Evolutionary conservation across 2,888 invertebrate species (phyloP), one percentile per base, ranked within the genome.

Genomic region (Apamea epomidion): DNA sequence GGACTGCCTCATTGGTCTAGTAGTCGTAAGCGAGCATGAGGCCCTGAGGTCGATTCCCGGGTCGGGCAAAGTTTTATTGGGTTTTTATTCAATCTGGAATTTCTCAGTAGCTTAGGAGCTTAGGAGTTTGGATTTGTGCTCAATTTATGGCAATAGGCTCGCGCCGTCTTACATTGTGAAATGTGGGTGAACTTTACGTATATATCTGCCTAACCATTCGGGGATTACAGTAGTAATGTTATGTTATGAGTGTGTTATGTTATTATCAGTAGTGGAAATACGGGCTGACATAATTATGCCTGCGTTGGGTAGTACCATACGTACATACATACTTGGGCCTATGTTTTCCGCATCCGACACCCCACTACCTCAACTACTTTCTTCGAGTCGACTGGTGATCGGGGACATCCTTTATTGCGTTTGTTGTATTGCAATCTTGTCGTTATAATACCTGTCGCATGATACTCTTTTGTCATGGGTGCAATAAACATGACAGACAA

Each of bases 371-470:
- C 16, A 29, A 45, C 16, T 42, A n/a, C 58, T 81, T 84, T 78
- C 54, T 62, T 42, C 14, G 25, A 71, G 18, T 51, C 48, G n/a
- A 32, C 6, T 1, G 18, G 5, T 54, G n/a, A 48, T 78, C 2
- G 16, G 25, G 45, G 45, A 54, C 16, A 45, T 67, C 29, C 62
- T 25, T n/a, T 8, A 82, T 29, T 60, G 18, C 18, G 2, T 68
- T 83, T 42, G 12, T n/a, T 60, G 16, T 51, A 32, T 64, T 51
- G 21, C 32, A 81, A 67, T 67, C 65, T 32, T 45, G 32, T 60
- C 32, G 10, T 29, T 29, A 37, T 71, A 70, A 67, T 67, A 37
- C 14, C 25, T 81, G 7, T 85, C 81, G 80, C 14, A 72, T 77
- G 54, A 64, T 48, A 45, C 21, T n/a, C 25, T 21, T 54, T 29